Evolutionary conservation across 2,888 invertebrate species (phyloP), one percentile per base, ranked within the genome.

Genomic region (Dendrolimus pini): DNA sequence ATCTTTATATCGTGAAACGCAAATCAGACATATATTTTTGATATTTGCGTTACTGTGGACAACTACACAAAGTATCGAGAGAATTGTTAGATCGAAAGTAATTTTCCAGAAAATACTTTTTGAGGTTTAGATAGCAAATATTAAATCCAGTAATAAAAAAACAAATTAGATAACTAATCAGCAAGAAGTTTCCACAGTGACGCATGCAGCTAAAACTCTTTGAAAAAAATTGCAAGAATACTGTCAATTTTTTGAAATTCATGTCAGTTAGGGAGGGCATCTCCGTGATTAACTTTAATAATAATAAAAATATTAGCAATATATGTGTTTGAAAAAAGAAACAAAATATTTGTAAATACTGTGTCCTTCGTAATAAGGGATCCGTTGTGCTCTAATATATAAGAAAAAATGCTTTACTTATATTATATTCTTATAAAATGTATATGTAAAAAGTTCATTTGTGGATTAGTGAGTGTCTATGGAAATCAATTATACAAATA

Each of bases 391-490:
- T 85, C 80, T 83, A 82, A 75, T 75, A 72, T 71, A 77, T 83
- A 83, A 86, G 80, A 80, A 82, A 85, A 57, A 89, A 89, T 89
- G 90, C 90, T 90, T 90, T 89, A 89, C 89, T 80, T 85, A 88
- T 82, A 87, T 82, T 89, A 86, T 90, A 90, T 90, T 90, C 90
- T 90, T 90, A 89, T 90, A 90, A 85, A 85, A 87, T 74, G 70
- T 90, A 89, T 89, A 85, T 89, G 88, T 89, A 89, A 83, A 88
- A 78, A 82, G 74, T 69, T 62, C 79, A 78, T 85, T 81, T 82
- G 77, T 78, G 78, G 82, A 74, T 83, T 85, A 88, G 81, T 87
- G 80, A 83, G 87, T 89, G 89, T 90, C 89, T 89, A 89, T 75
- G 83, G 80, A 85, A 87, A 77, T 76, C 77, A 82, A 80, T 78